A percentile compares a stretch with the other conserved stretches of the same genome.
phyloP scores from a whole-genome alignment of 2,888 invertebrate species.

The Didymodactylos carnosus region DNA sequence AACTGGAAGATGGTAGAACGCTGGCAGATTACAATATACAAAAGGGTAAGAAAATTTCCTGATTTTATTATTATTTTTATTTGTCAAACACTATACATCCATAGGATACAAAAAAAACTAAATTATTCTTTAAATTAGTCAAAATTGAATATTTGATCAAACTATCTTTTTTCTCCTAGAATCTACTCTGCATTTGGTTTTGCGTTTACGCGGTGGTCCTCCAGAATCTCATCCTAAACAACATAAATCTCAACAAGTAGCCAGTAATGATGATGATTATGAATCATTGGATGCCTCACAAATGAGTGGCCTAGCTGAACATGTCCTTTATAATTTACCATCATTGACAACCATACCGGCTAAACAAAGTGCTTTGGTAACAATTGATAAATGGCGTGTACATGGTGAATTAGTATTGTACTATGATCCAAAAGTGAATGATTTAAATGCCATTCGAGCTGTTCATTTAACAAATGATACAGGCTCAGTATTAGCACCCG shows the following conservation, averaged over 20 bases:
- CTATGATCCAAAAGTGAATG: background rate
- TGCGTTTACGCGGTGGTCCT: conserved; percentile 47
- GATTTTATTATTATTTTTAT: too few relatives aligned
- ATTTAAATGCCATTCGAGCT: background rate
- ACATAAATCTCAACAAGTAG: background rate
- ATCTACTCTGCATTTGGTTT: conserved; percentile 66
- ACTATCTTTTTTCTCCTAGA: conserved; percentile 34
- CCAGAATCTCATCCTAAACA: background rate
- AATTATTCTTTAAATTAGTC: too few relatives aligned
- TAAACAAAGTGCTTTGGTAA: background rate
- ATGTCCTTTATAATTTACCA: background rate
- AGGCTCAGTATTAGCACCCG: background rate
- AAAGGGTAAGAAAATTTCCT: conserved; percentile 35
- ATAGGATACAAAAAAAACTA: too few relatives aligned
- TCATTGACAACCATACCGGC: background rate
- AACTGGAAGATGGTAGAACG: conserved; percentile 45
- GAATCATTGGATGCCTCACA: background rate
- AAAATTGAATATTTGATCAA: background rate
- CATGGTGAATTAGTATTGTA: background rate
- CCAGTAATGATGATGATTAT: background rate
- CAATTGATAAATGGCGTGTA: background rate
- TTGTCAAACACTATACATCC: too few relatives aligned
- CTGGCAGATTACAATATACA: conserved; percentile 46
- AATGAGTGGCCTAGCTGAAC: background rate
- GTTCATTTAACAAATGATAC: background rate